These are phyloP conservation scores for Heterodera schachtii DNA, from an alignment of 1,140 invertebrate species.

Conservation along the genomic window DNA sequence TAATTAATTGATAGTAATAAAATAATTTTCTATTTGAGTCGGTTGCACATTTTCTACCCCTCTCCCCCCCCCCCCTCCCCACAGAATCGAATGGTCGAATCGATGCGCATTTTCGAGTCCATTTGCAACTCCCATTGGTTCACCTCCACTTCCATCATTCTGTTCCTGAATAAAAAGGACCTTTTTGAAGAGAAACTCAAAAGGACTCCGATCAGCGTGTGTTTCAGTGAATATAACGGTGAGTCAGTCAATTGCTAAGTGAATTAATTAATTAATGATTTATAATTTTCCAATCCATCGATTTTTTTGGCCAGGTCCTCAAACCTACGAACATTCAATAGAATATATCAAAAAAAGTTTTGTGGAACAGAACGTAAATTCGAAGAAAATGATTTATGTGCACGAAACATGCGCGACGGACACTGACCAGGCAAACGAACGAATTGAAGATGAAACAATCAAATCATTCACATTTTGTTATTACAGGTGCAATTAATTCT, in stretches of 20 bases:
- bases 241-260: neutral
- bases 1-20: no score
- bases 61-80: no score
- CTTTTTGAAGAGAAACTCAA: conserved; percentile 95
- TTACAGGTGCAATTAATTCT: conserved; percentile 70
- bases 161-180: conserved; percentile 99
- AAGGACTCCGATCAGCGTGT: conserved; percentile 94
- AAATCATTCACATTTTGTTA: neutral
- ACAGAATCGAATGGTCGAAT: conserved; percentile 25
- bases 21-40: no score
- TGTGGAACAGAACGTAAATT: conserved; percentile 73
- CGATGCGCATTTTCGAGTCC: conserved; percentile 74
- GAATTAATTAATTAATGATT: conserved; percentile 11
- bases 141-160: conserved; percentile 95
- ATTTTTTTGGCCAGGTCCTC: conserved; percentile 77
- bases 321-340: conserved; percentile 72
- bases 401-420: conserved; percentile 99
- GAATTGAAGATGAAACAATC: neutral
- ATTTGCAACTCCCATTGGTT: conserved; percentile 99
- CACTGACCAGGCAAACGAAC: conserved; percentile 81
- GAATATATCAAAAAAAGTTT: conserved; percentile 66
- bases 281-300: conserved; percentile 71
- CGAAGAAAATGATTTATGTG: conserved; percentile 98
- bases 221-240: conserved; percentile 97
- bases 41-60: no score